Evolutionary conservation across 2,113 vertebrate genomes (phyloP).

Genomic region (Aldabrachelys gigantea): DNA sequence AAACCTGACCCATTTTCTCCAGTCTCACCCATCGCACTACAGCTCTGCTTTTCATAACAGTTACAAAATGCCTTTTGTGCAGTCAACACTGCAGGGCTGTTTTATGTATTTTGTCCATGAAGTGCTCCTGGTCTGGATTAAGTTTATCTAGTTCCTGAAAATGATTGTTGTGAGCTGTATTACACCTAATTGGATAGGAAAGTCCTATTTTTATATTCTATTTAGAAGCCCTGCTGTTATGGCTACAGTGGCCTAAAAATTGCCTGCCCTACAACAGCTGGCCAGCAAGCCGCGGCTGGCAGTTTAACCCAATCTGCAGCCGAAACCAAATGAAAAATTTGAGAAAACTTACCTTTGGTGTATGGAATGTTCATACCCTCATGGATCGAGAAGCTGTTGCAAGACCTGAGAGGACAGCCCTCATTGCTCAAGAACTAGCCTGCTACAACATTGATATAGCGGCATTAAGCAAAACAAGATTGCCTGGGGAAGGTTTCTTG

Average conservation of each 20-base stretch:
- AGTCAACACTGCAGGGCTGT: neutral
- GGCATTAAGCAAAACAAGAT: too few species aligned
- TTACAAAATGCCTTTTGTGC: neutral
- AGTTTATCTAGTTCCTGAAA: neutral
- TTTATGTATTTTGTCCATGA: neutral
- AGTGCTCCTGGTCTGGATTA: neutral
- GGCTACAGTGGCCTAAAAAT: neutral
- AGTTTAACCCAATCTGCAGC: too few species aligned
- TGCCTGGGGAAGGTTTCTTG: too few species aligned
- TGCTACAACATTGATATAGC: too few species aligned
- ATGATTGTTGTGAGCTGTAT: neutral
- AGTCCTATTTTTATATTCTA: rapidly evolving
- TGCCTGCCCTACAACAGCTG: too few species aligned
- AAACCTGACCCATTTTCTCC: neutral
- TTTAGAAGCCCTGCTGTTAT: rapidly evolving
- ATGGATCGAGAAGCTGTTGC: too few species aligned
- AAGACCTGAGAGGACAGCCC: too few species aligned
- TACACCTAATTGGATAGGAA: neutral
- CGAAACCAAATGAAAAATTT: too few species aligned
- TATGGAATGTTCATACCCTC: too few species aligned
- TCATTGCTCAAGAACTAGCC: too few species aligned
- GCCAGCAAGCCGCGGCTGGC: too few species aligned
- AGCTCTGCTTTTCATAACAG: neutral
- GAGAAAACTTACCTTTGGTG: too few species aligned
- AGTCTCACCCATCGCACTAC: neutral